These are phyloP conservation scores for Oncorhynchus kisutch DNA, from an alignment of 2,113 vertebrate genomes.

Conservation along the genomic window DNA sequence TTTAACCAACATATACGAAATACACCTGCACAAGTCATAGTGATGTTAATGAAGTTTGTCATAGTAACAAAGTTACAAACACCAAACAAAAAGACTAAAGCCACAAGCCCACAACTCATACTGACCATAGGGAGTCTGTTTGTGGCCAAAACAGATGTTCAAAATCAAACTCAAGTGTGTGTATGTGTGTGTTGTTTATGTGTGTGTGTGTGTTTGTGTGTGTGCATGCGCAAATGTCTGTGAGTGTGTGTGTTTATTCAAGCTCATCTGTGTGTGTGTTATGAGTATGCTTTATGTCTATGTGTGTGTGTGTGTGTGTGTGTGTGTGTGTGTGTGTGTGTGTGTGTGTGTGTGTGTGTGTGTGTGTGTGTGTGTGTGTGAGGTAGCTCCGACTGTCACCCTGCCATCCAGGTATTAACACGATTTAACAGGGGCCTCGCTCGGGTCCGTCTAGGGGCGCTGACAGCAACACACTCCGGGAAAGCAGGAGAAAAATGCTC, in stretches of 20 bases:
- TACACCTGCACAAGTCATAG: conserved; percentile 29
- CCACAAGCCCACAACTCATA: too few species aligned
- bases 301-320: not conserved
- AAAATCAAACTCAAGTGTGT: too few species aligned
- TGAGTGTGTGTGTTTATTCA: conserved; percentile 3
- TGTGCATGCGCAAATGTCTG: not conserved
- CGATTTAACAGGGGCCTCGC: not conserved
- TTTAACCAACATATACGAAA: conserved; percentile 35
- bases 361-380: not conserved
- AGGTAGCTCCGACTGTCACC: too few species aligned
- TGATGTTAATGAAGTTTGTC: conserved; percentile 37
- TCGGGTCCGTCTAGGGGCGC: conserved; percentile 6
- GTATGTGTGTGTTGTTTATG: too few species aligned
- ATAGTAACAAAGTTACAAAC: conserved; percentile 33
- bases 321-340: conserved; percentile 11
- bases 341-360: not conserved
- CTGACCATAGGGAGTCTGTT: too few species aligned
- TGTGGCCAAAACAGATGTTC: too few species aligned
- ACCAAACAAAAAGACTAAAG: too few species aligned
- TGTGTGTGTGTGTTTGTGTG: not conserved
- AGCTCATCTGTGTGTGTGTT: conserved; percentile 9
- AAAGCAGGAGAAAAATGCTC: not conserved
- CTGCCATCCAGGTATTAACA: not conserved
- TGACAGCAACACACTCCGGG: not conserved
- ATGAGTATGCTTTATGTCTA: not conserved